Percentiles rank a stretch among this genome's conserved stretches.
Evolutionary conservation across 1,140 invertebrate genomes (phyloP).

Genomic region (Drosophila burlai): DNA sequence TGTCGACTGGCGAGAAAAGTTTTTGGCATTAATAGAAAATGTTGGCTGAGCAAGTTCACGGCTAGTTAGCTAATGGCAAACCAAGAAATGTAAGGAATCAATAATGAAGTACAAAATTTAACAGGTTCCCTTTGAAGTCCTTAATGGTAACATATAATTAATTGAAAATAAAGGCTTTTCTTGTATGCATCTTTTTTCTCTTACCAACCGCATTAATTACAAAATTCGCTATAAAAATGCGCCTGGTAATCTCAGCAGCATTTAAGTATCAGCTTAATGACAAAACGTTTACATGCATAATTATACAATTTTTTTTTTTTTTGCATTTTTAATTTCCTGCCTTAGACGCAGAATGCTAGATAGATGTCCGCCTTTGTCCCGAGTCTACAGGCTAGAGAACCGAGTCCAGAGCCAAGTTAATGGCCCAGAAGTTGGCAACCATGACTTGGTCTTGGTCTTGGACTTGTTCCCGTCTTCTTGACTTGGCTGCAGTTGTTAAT

Average conservation of each 20-base stretch:
- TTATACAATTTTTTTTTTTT: conserved; percentile 62
- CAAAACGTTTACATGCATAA: conserved; percentile 73
- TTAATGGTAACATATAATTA: conserved; percentile 14
- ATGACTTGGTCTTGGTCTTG: conserved; percentile 51
- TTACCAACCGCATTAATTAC: conserved; percentile 14
- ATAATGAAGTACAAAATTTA: conserved; percentile 2
- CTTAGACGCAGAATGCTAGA: conserved; percentile 28
- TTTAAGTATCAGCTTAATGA: conserved; percentile 70
- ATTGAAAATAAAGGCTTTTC: not conserved
- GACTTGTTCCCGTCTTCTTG: conserved; percentile 50
- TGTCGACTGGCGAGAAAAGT: conserved; percentile 34
- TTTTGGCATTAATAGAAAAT: conserved; percentile 41
- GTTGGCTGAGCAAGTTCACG: conserved; percentile 19
- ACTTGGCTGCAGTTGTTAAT: conserved; percentile 52
- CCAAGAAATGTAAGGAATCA: conserved; percentile 14
- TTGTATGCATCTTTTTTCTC: not conserved
- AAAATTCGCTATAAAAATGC: conserved; percentile 38
- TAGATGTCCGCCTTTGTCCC: conserved; percentile 19
- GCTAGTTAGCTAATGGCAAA: conserved; percentile 37
- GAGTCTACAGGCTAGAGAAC: conserved; percentile 13
- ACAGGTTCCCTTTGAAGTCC: conserved; percentile 2
- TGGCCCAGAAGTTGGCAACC: conserved; percentile 44
- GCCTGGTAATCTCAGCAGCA: conserved; percentile 57
- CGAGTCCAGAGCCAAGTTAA: conserved; percentile 40
- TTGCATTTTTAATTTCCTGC: conserved; percentile 72